A percentile compares a stretch with the other conserved stretches of the same genome.
phyloP scores from a whole-genome alignment of 1,140 invertebrate genomes.

The Hormaphis cornu region DNA sequence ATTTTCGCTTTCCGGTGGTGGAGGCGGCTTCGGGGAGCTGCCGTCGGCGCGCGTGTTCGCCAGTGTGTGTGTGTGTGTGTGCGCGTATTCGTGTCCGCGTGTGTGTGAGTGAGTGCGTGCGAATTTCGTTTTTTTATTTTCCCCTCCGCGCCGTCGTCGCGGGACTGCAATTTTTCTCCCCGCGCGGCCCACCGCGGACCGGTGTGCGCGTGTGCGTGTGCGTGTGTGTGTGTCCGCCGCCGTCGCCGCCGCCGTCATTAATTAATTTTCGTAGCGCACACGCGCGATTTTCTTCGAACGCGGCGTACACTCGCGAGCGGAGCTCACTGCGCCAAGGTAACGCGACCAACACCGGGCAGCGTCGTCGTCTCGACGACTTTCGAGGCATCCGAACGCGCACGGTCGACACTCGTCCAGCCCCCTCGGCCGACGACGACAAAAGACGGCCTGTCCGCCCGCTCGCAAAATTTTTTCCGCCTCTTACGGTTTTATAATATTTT shows the following conservation, averaged over 20 bases:
- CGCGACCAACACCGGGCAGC: background rate
- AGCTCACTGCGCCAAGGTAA: background rate
- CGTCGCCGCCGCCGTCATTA: background rate
- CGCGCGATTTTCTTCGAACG: background rate
- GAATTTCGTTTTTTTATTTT: background rate
- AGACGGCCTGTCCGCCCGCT: too few relatives aligned
- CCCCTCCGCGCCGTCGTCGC: background rate
- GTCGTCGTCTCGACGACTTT: too few relatives aligned
- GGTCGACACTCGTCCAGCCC: too few relatives aligned
- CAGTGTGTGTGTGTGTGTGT: background rate
- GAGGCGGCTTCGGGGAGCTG: too few relatives aligned
- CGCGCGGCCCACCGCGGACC: too few relatives aligned
- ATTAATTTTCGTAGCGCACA: background rate
- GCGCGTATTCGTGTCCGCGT: background rate
- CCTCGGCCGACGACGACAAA: too few relatives aligned
- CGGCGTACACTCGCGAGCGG: background rate
- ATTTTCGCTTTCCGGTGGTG: conserved; percentile 26
- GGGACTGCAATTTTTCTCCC: background rate
- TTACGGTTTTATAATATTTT: too few relatives aligned
- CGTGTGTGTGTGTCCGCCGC: background rate
- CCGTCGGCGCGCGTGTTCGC: conserved; percentile 1
- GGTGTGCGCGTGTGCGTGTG: too few relatives aligned
- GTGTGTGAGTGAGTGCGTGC: background rate
- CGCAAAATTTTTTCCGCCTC: too few relatives aligned
- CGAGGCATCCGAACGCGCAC: too few relatives aligned